Evolutionary conservation across 2,113 vertebrate genomes (phyloP).

Genomic region (Marmota flaviventris): DNA sequence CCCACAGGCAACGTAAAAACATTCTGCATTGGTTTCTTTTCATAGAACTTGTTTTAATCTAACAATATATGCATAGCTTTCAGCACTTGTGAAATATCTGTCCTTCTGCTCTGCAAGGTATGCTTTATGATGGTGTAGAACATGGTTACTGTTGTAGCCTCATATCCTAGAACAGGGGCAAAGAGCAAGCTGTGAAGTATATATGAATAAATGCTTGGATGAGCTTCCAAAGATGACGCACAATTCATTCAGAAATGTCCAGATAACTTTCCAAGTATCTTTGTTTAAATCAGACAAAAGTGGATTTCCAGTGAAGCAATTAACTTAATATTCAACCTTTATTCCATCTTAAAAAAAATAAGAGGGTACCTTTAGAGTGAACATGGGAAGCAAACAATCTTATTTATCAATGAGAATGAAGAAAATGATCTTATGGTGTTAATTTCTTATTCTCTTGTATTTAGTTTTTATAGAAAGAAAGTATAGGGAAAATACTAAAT

Average conservation of each 20-base stretch:
- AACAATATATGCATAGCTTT: neutral
- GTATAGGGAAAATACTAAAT: neutral
- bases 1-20: neutral
- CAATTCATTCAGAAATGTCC: neutral
- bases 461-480: neutral
- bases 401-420: neutral
- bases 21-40: neutral
- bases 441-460: neutral
- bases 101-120: neutral
- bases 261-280: neutral
- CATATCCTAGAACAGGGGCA: neutral
- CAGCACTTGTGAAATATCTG: neutral
- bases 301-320: neutral
- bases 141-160: neutral
- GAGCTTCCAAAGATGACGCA: neutral
- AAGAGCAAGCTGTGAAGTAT: neutral
- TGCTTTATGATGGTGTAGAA: rapidly evolving
- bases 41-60: neutral
- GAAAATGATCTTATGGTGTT: rapidly evolving
- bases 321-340: neutral
- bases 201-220: neutral
- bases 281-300: neutral
- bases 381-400: neutral
- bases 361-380: neutral
- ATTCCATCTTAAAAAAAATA: neutral